Evolutionary conservation across 2,797 vertebrate genomes (phyloP).

Genomic region (Neosilurus mollespiculum): DNA sequence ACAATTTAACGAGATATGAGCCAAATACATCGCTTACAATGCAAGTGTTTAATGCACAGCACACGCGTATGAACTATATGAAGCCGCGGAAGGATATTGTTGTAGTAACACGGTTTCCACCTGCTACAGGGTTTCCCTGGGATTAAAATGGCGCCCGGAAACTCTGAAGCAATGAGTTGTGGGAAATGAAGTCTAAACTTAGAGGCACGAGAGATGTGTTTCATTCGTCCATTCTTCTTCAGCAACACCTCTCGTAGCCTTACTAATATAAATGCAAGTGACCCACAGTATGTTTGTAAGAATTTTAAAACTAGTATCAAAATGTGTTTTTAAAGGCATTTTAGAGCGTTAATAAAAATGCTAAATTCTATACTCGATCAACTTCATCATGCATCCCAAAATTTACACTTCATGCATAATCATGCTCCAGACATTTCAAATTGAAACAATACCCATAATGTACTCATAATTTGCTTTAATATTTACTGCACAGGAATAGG

Average conservation of each 20-base stretch:
- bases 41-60: background rate
- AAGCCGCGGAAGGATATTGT: background rate
- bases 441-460: background rate
- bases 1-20: background rate
- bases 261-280: background rate
- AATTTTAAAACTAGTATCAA: background rate
- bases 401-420: background rate
- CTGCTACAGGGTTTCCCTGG: slow-evolving; percentile 21
- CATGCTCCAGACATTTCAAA: background rate
- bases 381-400: background rate
- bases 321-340: background rate
- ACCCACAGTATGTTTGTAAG: background rate
- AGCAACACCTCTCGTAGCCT: background rate
- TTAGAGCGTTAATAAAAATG: background rate
- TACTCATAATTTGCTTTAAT: background rate
- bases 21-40: background rate
- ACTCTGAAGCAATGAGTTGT: background rate
- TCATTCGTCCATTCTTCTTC: background rate
- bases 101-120: too few relatives aligned
- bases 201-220: background rate
- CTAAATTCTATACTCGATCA: too few relatives aligned
- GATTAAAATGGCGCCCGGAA: background rate
- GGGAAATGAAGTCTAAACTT: slow-evolving; percentile 21
- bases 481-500: too few relatives aligned
- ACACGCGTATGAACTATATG: background rate